These are phyloP conservation scores for Cotesia congregata DNA, from an alignment of 2,888 invertebrate species.

Conservation along the genomic window DNA sequence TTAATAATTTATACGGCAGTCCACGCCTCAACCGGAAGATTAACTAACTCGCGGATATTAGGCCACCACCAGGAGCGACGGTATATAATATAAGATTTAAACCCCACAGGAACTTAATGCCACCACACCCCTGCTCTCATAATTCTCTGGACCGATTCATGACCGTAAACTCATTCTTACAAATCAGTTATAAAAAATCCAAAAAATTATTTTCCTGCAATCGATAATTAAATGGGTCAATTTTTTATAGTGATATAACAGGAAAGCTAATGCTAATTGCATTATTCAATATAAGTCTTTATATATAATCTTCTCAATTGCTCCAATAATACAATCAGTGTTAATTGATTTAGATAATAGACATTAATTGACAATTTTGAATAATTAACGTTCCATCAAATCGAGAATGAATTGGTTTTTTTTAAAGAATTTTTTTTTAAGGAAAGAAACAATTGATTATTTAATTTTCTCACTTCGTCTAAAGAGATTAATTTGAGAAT, in stretches of 20 bases:
- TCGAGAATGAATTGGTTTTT: too few relatives aligned
- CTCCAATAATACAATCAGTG: not conserved
- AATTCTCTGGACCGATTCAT: not conserved
- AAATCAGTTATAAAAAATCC: not conserved
- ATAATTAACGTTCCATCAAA: not conserved
- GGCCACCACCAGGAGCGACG: conserved; percentile 29
- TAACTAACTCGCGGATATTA: conserved; percentile 52
- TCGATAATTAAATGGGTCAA: too few relatives aligned
- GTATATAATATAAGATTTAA: conserved; percentile 45
- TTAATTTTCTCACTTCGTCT: too few relatives aligned
- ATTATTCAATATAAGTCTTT: not conserved
- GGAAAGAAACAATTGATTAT: too few relatives aligned
- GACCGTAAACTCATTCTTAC: not conserved
- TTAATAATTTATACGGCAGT: conserved; percentile 43
- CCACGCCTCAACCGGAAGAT: conserved; percentile 45
- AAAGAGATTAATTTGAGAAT: too few relatives aligned
- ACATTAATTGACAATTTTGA: not conserved
- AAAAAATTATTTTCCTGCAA: too few relatives aligned
- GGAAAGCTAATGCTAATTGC: not conserved
- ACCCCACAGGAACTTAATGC: conserved; percentile 44
- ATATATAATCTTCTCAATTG: too few relatives aligned
- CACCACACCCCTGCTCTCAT: not conserved
- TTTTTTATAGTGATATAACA: too few relatives aligned
- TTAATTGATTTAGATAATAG: not conserved
- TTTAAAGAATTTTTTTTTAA: too few relatives aligned